Evolutionary conservation across 2,113 vertebrate species (phyloP).

Genomic region (Tachysurus fulvidraco): DNA sequence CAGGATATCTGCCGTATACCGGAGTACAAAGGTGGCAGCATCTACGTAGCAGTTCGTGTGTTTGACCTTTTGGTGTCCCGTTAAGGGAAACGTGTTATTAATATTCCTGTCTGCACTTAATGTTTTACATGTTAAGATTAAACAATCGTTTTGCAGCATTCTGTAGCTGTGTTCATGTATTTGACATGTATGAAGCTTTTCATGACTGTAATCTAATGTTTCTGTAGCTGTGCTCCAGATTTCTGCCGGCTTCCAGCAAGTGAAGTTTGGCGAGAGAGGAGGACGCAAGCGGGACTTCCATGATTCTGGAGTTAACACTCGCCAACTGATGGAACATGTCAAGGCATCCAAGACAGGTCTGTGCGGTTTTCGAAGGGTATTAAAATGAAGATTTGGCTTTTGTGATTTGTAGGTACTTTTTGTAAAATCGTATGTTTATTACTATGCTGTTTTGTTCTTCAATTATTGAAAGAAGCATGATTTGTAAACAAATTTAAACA

Average conservation of each 20-base stretch:
- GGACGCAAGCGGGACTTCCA: conserved; percentile 83
- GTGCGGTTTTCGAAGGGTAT: neutral
- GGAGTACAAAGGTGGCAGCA: neutral
- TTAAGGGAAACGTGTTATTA: neutral
- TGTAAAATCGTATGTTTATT: neutral
- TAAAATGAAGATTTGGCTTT: neutral
- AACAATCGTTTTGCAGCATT: neutral
- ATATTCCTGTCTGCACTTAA: neutral
- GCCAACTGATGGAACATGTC: conserved; percentile 85
- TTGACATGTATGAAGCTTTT: neutral
- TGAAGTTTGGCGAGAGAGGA: conserved; percentile 84
- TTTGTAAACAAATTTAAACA: neutral
- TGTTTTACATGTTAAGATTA: neutral
- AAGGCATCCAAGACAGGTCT: conserved; percentile 79
- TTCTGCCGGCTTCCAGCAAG: conserved; percentile 85
- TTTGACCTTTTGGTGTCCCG: neutral
- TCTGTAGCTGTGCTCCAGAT: conserved; percentile 72
- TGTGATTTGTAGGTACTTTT: neutral
- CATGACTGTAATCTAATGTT: neutral
- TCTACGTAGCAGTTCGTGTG: neutral
- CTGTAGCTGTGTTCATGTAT: neutral
- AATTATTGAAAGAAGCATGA: neutral
- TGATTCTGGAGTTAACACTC: conserved; percentile 84
- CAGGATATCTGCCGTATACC: too few species aligned
- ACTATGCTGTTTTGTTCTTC: neutral